Percentiles rank a stretch among this genome's conserved stretches.
phyloP scores from a whole-genome alignment of 2,113 vertebrate species.

The Seriola aureovittata region DNA sequence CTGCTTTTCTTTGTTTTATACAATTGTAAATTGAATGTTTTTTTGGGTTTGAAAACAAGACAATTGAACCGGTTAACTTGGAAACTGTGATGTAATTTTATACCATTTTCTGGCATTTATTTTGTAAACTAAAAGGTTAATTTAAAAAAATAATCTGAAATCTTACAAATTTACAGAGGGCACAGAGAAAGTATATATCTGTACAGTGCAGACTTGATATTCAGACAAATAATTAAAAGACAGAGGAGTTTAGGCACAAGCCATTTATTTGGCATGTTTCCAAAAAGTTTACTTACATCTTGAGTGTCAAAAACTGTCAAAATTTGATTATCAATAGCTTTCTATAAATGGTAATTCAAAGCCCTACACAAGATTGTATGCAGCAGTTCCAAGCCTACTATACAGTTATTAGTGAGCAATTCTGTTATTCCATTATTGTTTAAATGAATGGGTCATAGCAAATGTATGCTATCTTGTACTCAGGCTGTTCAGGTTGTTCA shows the following conservation, averaged over 20 bases:
- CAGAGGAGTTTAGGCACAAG: constrained; percentile 17
- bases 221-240: background rate
- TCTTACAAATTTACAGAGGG: too few species aligned
- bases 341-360: constrained; percentile 47
- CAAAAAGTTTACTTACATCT: constrained; percentile 52
- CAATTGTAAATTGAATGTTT: background rate
- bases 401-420: background rate
- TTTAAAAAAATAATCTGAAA: too few species aligned
- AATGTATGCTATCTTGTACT: background rate
- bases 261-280: constrained; percentile 69
- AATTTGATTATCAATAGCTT: constrained; percentile 49
- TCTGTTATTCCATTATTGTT: background rate
- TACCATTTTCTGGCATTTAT: too few species aligned
- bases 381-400: constrained; percentile 14
- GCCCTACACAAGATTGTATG: constrained; percentile 35
- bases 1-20: background rate
- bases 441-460: background rate
- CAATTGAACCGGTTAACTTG: too few species aligned
- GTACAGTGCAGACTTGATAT: background rate
- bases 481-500: constrained; percentile 10
- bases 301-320: constrained; percentile 62
- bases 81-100: too few species aligned
- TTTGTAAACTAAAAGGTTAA: too few species aligned
- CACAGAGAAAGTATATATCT: background rate
- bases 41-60: background rate